Base-by-base conservation (phyloP, 2,113 vertebrate species). In the Psettodes erumei region DNA sequence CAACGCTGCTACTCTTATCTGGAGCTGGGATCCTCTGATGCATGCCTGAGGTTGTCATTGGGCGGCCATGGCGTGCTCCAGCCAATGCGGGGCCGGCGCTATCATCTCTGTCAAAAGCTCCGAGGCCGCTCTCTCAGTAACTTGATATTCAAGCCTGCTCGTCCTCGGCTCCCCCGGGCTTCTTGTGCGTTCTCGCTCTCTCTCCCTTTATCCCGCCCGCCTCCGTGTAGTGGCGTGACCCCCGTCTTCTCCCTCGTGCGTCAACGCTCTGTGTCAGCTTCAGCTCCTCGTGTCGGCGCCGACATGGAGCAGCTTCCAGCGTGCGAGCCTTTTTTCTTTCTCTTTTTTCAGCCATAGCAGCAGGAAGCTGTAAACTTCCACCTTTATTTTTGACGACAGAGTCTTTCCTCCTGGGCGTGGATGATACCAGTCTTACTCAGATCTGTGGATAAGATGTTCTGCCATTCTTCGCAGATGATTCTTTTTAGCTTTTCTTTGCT, bases 61-160 rank as follows among this genome's bases (percentile, higher is more conserved):
- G 42, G 33, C 51, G 64, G 58, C 58, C 60, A 35, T 62, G 23
- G 48, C 40, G 56, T 37, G 62, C 70, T 71, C 50, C 71, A 62
- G 73, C 79, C 71, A 65, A 77, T 77, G 69, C 3, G n/a, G 37
- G 32, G 28, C 51, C 32, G 73, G 7, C 67, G 84, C 54, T 47
- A 79, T 80, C 81, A 75, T 78, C 75, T 75, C 60, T 72, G 71
- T 73, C 33, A 53, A 59, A n/a, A 63, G 80, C 81, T 81, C 64
- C n/a, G 56, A 75, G 64, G 35, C 50, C n/a, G n/a, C 27, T 53
- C 40, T 27, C 18, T 53, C 60, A 50, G 19, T 37, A 62, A 55
- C 72, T 85, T 84, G 76, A 79, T 89, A 86, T 90, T 89, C 86
- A 82, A 58, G 69, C 55, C 72, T 69, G 80, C 74, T 37, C 79